These are phyloP conservation scores for Danaus plexippus DNA, from an alignment of 1,140 invertebrate species.

Conservation along the genomic window DNA sequence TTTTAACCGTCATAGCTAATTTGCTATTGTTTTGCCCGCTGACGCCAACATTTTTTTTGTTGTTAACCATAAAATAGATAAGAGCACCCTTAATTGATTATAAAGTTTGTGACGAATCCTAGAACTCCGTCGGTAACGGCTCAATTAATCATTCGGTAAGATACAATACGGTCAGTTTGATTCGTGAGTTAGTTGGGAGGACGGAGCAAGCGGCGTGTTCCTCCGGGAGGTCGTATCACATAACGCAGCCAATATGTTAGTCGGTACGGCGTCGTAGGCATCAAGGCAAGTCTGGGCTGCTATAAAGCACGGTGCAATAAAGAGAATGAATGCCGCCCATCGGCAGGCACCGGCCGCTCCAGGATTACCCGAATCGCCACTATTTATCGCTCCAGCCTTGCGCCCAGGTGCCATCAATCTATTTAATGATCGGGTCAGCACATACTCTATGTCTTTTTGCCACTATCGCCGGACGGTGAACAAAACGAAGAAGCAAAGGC, in stretches of 20 bases:
- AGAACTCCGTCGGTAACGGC: slow-evolving; percentile 11
- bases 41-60: slow-evolving; percentile 62
- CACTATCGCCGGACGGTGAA: slow-evolving; percentile 31
- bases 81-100: slow-evolving; percentile 57
- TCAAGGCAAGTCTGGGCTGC: slow-evolving; percentile 52
- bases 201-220: slow-evolving; percentile 20
- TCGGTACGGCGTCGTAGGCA: slow-evolving; percentile 48
- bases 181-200: slow-evolving; percentile 20
- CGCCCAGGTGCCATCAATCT: slow-evolving; percentile 70
- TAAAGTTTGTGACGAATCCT: slow-evolving; percentile 34
- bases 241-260: slow-evolving; percentile 58
- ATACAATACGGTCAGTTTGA: slow-evolving; percentile 24
- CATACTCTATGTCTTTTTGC: slow-evolving; percentile 65
- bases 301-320: slow-evolving; percentile 69
- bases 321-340: slow-evolving; percentile 70
- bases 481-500: slow-evolving; percentile 52
- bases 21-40: slow-evolving; percentile 66
- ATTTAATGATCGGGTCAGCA: slow-evolving; percentile 71
- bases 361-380: slow-evolving; percentile 69
- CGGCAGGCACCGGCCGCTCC: slow-evolving; percentile 54
- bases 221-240: slow-evolving; percentile 34
- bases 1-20: slow-evolving; percentile 70
- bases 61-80: slow-evolving; percentile 69
- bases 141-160: slow-evolving; percentile 26
- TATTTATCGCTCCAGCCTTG: slow-evolving; percentile 69